Evolutionary conservation across 2,113 vertebrate species (phyloP).

Genomic region (Riparia riparia): DNA sequence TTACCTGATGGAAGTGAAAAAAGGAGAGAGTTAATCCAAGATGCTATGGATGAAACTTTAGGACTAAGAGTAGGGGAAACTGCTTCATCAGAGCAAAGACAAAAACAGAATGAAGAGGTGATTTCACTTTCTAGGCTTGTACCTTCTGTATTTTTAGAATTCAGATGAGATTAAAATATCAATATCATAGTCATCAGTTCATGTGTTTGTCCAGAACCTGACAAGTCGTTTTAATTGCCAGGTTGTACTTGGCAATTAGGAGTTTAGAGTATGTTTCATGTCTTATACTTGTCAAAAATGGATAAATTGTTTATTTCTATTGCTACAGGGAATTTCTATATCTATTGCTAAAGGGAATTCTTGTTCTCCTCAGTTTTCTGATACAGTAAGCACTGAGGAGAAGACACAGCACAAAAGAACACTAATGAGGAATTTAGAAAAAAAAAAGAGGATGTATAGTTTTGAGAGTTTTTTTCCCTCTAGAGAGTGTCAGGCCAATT

Average conservation of each 20-base stretch:
- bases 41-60: constrained; percentile 79
- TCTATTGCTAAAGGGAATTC: neutral
- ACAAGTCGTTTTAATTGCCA: neutral
- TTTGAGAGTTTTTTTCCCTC: rapidly evolving
- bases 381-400: neutral
- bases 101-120: neutral
- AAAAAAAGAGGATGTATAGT: neutral
- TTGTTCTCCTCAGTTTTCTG: neutral
- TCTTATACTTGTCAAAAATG: neutral
- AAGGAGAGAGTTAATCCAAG: constrained; percentile 80
- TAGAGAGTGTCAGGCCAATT: neutral
- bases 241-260: neutral
- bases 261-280: neutral
- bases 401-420: neutral
- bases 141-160: neutral
- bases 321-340: neutral
- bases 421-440: neutral
- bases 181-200: neutral
- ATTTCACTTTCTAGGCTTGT: neutral
- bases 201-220: neutral
- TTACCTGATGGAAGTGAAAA: constrained; percentile 78
- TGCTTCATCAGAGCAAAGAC: constrained; percentile 64
- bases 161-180: neutral
- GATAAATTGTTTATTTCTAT: neutral
- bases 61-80: constrained; percentile 82